Percentiles rank a stretch among this genome's conserved stretches.
Conservation (phyloP, 2,888 invertebrate genomes). For the Drosophila gaucha region DNA sequence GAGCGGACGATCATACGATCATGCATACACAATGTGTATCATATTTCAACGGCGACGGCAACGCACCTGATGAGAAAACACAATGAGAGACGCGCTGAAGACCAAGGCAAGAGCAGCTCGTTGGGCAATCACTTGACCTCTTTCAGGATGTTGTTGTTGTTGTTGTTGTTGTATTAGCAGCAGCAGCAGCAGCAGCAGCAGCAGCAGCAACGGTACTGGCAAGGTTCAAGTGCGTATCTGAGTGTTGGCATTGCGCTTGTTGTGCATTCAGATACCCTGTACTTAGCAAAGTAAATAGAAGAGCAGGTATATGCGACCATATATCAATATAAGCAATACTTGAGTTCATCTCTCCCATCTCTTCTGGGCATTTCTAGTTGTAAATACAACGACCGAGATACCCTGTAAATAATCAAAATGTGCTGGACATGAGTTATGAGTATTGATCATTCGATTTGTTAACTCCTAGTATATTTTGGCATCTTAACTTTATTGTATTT, state of each 20-base stretch:
- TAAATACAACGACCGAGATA: too few species aligned
- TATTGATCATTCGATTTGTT: too few species aligned
- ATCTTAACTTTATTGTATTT: neutral
- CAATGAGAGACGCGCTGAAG: slow-evolving; percentile 66
- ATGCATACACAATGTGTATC: slow-evolving; percentile 82
- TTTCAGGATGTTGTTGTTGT: slow-evolving; percentile 82
- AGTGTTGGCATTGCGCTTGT: slow-evolving; percentile 8
- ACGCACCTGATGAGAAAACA: slow-evolving; percentile 83
- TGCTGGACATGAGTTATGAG: neutral
- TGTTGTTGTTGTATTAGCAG: slow-evolving; percentile 17
- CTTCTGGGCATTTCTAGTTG: too few species aligned
- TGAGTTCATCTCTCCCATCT: too few species aligned
- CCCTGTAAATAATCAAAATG: neutral
- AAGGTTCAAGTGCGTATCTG: slow-evolving; percentile 72
- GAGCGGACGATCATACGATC: slow-evolving; percentile 57
- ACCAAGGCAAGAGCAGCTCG: slow-evolving; percentile 33
- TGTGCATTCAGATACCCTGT: slow-evolving; percentile 34
- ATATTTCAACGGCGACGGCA: slow-evolving; percentile 74
- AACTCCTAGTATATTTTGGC: too few species aligned
- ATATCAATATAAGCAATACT: neutral
- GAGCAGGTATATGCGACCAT: neutral
- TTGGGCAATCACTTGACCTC: slow-evolving; percentile 81
- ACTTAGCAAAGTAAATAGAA: neutral
- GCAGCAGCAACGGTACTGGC: slow-evolving; percentile 50
- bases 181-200: slow-evolving; percentile 19